These are phyloP conservation scores for Tenthredo notha DNA, from an alignment of 2,888 invertebrate genomes.

Conservation along the genomic window DNA sequence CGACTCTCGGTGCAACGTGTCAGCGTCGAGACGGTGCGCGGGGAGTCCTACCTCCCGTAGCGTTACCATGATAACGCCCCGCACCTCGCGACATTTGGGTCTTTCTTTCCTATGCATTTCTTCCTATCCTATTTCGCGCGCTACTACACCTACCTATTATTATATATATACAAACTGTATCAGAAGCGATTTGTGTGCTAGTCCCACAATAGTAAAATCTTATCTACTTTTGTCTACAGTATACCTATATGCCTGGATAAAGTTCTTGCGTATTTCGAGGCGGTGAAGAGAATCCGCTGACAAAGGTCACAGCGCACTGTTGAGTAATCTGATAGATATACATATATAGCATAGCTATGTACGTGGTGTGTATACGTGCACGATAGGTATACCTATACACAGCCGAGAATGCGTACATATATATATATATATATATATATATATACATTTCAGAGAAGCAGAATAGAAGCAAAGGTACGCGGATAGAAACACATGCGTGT, in stretches of 20 bases:
- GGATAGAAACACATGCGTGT: background rate
- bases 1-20: conserved; percentile 28
- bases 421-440: background rate
- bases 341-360: background rate
- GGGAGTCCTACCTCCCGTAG: conserved; percentile 30
- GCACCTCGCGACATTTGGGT: conserved; percentile 40
- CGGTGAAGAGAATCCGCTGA: background rate
- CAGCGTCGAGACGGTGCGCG: conserved; percentile 17
- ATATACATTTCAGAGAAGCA: background rate
- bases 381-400: background rate
- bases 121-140: background rate
- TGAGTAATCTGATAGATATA: background rate
- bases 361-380: background rate
- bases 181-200: background rate
- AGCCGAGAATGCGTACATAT: background rate
- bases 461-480: background rate
- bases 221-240: background rate
- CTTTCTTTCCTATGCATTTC: conserved; percentile 2
- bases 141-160: background rate
- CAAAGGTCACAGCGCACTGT: background rate
- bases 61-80: conserved; percentile 77
- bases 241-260: background rate
- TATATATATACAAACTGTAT: background rate
- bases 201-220: background rate
- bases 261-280: background rate